Evolutionary conservation across 2,113 vertebrate species (phyloP).

Genomic region (Spilogale gracilis): DNA sequence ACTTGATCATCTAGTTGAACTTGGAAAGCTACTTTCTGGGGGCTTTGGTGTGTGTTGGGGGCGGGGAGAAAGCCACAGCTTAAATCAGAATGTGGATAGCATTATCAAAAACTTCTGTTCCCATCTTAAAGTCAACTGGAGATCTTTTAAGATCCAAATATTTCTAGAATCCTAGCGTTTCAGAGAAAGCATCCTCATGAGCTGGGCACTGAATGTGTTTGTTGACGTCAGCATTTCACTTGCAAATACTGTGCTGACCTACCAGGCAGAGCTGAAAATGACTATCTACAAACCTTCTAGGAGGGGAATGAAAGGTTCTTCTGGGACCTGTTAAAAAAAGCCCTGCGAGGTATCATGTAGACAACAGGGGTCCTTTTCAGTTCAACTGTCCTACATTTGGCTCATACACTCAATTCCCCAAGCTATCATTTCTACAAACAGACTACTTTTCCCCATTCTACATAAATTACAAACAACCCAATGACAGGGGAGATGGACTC

Average conservation of each 20-base stretch:
- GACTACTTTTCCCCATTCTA: constrained; percentile 66
- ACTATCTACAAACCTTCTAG: background rate
- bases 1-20: constrained; percentile 70
- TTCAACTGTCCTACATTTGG: constrained; percentile 71
- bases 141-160: constrained; percentile 29
- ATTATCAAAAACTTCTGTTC: constrained; percentile 80
- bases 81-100: constrained; percentile 63
- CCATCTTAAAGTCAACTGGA: constrained; percentile 32
- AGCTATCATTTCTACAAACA: constrained; percentile 72
- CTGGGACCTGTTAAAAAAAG: constrained; percentile 39
- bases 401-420: constrained; percentile 49
- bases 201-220: background rate
- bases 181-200: background rate
- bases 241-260: constrained; percentile 22
- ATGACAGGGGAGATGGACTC: constrained; percentile 35
- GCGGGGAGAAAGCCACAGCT: background rate
- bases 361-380: constrained; percentile 61
- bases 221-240: background rate
- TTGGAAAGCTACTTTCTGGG: constrained; percentile 74
- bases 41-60: background rate
- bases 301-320: constrained; percentile 10
- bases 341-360: constrained; percentile 34
- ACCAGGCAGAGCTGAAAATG: constrained; percentile 56
- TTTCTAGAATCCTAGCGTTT: constrained; percentile 44
- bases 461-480: constrained; percentile 80